A percentile compares a stretch with the other conserved stretches of the same genome.
Conservation (phyloP, 1,140 invertebrate genomes). For the Macrosteles quadrilineatus region DNA sequence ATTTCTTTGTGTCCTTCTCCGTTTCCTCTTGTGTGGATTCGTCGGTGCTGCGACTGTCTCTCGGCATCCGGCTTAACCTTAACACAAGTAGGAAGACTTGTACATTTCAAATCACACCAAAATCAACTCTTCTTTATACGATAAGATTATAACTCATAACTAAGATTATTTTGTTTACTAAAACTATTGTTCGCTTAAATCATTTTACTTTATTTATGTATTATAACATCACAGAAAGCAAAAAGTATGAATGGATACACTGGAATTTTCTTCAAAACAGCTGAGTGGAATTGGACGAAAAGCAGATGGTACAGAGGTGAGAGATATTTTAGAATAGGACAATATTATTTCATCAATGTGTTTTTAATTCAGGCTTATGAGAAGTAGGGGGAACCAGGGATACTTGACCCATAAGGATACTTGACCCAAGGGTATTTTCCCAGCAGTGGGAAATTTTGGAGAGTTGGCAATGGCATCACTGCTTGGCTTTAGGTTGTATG, state of each 20-base stretch:
- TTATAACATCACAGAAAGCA: background rate
- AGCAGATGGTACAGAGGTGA: too few relatives aligned
- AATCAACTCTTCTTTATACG: background rate
- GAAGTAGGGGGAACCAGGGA: too few relatives aligned
- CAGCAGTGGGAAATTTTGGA: too few relatives aligned
- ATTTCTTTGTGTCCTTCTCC: constrained; percentile 31
- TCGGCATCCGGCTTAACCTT: constrained; percentile 6
- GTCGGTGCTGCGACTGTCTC: constrained; percentile 35
- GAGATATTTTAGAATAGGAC: too few relatives aligned
- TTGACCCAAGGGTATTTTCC: too few relatives aligned
- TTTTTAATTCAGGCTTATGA: too few relatives aligned
- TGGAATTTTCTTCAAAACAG: background rate
- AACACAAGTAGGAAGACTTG: background rate
- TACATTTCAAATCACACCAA: constrained; percentile 34
- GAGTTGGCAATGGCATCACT: too few relatives aligned
- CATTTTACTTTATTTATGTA: background rate
- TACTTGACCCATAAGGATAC: too few relatives aligned
- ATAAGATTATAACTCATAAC: background rate
- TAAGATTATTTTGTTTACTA: background rate
- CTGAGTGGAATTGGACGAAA: too few relatives aligned
- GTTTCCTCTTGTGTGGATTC: constrained; percentile 32
- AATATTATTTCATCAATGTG: too few relatives aligned
- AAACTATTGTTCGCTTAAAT: background rate
- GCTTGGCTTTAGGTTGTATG: too few relatives aligned
- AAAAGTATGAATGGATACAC: background rate